These are phyloP conservation scores for Poecilia wingei DNA, from an alignment of 2,797 vertebrate genomes.

Conservation along the genomic window DNA sequence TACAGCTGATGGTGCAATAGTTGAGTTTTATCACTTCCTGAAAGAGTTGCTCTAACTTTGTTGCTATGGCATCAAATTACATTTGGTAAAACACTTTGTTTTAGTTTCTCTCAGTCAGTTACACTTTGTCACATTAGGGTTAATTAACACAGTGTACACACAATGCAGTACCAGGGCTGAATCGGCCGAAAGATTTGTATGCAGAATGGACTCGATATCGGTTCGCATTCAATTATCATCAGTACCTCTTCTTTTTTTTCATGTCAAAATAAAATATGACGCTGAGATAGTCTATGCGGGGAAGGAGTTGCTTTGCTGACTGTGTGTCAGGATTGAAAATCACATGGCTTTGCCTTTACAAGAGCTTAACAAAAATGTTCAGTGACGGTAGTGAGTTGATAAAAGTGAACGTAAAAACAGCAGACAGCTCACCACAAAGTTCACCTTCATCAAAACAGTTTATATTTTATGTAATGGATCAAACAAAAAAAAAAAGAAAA, in stretches of 20 bases:
- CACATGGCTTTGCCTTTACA: conserved; percentile 4
- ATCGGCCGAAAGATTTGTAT: neutral
- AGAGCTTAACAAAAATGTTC: conserved; percentile 7
- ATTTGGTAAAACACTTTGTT: neutral
- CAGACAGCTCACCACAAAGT: conserved; percentile 7
- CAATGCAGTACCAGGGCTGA: neutral
- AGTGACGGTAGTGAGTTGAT: neutral
- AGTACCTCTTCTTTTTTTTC: neutral
- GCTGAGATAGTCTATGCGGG: conserved; percentile 6
- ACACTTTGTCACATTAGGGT: neutral
- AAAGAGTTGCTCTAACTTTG: neutral
- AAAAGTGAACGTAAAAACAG: conserved; percentile 13
- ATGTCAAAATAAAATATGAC: conserved; percentile 12
- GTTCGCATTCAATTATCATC: conserved; percentile 12
- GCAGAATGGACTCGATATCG: neutral
- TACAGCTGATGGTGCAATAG: neutral
- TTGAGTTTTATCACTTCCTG: neutral
- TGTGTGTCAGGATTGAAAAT: neutral
- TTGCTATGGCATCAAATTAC: neutral
- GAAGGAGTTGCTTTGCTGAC: conserved; percentile 15
- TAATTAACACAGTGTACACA: too few relatives aligned
- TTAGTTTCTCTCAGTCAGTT: neutral
- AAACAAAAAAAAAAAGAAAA: neutral
- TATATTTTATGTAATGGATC: neutral
- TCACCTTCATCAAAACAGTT: conserved; percentile 44